Percentiles rank a stretch among this genome's conserved stretches.
phyloP scores from a whole-genome alignment of 2,113 vertebrate genomes.

The Campylomormyrus numenius region DNA sequence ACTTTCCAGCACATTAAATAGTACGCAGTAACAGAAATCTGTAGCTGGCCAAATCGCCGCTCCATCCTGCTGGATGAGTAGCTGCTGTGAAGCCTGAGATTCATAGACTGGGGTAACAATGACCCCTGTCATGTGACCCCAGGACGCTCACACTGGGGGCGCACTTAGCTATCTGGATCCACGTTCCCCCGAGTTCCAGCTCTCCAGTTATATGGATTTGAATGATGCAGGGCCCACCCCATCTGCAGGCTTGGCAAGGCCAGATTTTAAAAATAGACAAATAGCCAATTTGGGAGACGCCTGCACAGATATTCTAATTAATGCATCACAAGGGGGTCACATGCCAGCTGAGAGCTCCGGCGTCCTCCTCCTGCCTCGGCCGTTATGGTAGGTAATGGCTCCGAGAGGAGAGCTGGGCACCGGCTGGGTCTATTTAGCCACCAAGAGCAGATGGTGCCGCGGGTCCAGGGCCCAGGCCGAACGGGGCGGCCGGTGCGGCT shows the following conservation, averaged over 20 bases:
- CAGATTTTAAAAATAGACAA: neutral
- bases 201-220: neutral
- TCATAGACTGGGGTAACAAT: neutral
- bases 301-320: neutral
- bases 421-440: neutral
- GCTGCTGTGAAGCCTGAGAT: neutral
- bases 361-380: neutral
- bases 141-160: neutral
- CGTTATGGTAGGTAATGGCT: neutral
- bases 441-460: neutral
- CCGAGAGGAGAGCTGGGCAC: neutral
- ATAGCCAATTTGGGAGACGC: neutral
- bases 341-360: neutral
- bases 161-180: neutral
- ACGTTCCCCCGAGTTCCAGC: neutral
- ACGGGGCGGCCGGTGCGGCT: neutral
- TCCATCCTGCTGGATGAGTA: neutral
- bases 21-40: neutral
- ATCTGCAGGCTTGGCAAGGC: neutral
- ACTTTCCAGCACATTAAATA: neutral
- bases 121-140: neutral
- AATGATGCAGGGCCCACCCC: neutral
- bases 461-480: neutral
- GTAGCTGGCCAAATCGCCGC: neutral
- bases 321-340: neutral